Evolutionary conservation across 2,113 vertebrate genomes (phyloP), one percentile per base, ranked within the genome.

Genomic region (Pampusana beccarii): DNA sequence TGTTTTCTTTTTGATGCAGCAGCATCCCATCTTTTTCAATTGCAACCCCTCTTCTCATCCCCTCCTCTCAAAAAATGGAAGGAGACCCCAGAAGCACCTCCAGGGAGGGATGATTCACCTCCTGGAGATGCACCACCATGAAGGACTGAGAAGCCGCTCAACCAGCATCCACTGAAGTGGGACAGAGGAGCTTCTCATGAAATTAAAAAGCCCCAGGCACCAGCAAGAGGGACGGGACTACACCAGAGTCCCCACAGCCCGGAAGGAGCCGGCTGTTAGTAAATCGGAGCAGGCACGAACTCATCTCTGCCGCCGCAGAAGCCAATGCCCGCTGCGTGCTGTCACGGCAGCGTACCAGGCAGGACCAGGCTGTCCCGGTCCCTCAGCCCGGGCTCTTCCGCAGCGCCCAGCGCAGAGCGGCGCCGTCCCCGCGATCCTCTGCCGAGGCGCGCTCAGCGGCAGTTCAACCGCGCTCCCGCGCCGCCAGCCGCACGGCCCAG

Each of bases 171-270:
- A 2, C 54, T 10, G 9, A 26, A 15, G 46, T 0, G 50, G 28
- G 4, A 14, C 44, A 5, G 26, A 6, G 34, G 10, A 56, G 44
- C 8, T 46, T 14, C 31, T 11, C 48, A 4, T 6, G 6, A 15
- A 18, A 2, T 0, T 25, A 0, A 16, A 24, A 5, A 60, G 42
- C 44, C 24, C 13, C 74, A 5, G 46, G n/a, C 13, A 14, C 17
- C 50, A 18, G 33, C 5, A 15, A 23, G 4, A 19, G 10, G 69
- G 16, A 77, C 38, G 17, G 46, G 26, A 74, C 14, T 12, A 0
- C 18, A 3, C 1, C 38, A 1, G 36, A 17, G 40, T 0, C 21
- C 40, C 1, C 20, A 2, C 7, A 2, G 53, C 5, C 57, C 1
- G 61, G 20, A 48, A 67, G n/a, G 13, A 66, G 60, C 44, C 11